Evolutionary conservation across 2,797 vertebrate species (phyloP).

Genomic region (Gobionotothen gibberifrons): DNA sequence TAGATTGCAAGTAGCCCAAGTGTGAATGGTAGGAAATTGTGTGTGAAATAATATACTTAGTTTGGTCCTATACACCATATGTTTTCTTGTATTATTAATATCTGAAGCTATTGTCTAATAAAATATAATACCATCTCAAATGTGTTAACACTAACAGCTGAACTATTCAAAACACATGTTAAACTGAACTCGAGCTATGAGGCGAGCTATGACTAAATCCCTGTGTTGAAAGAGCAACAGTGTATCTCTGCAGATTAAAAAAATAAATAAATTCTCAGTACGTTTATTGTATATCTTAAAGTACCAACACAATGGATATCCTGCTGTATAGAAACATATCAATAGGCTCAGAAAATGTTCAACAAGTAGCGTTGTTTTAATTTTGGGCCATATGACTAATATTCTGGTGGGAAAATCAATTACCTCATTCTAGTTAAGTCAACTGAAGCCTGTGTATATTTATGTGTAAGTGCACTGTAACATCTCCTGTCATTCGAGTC

Average conservation of each 20-base stretch:
- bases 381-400: neutral
- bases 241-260: constrained; percentile 2
- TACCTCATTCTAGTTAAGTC: neutral
- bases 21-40: constrained; percentile 12
- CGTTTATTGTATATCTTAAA: constrained; percentile 37
- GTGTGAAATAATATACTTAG: constrained; percentile 9
- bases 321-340: constrained; percentile 8
- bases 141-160: constrained; percentile 42
- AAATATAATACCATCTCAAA: constrained; percentile 49
- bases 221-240: constrained; percentile 20
- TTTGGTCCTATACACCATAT: constrained; percentile 19
- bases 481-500: constrained; percentile 11
- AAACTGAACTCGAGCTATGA: constrained; percentile 22
- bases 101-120: constrained; percentile 28
- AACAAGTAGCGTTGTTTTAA: constrained; percentile 11
- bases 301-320: constrained; percentile 7
- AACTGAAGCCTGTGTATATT: constrained; percentile 9
- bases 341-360: constrained; percentile 30
- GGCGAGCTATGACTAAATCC: constrained; percentile 24
- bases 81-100: constrained; percentile 3
- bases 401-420: neutral
- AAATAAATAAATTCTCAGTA: neutral
- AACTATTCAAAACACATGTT: constrained; percentile 47
- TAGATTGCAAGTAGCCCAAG: constrained; percentile 2
- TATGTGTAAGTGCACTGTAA: constrained; percentile 4